phyloP scores from a whole-genome alignment of 2,113 vertebrate genomes.

The Sinocyclocheilus anshuiensis region DNA sequence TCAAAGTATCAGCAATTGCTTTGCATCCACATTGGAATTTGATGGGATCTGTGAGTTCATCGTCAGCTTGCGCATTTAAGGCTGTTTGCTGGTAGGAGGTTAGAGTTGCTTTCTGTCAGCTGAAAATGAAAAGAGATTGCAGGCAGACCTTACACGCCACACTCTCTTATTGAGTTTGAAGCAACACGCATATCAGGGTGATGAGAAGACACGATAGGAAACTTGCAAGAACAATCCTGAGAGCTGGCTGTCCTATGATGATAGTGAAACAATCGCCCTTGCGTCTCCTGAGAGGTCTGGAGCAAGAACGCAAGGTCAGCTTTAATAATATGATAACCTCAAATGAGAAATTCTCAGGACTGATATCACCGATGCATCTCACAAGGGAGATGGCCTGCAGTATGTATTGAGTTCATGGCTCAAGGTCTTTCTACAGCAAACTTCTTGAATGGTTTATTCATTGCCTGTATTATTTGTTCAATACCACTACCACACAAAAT shows the following conservation, averaged over 20 bases:
- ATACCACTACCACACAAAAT: neutral
- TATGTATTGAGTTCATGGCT: neutral
- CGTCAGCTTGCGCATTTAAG: neutral
- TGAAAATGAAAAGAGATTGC: conserved; percentile 41
- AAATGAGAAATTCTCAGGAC: conserved; percentile 24
- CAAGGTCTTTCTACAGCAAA: neutral
- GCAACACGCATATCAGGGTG: conserved; percentile 8
- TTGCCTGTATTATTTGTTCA: neutral
- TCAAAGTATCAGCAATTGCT: conserved; percentile 33
- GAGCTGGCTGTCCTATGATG: neutral
- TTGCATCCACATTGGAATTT: neutral
- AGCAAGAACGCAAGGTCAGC: neutral
- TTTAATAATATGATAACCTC: conserved; percentile 39
- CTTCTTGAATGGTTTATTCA: neutral
- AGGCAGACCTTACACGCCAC: conserved; percentile 22
- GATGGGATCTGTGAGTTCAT: conserved; percentile 34
- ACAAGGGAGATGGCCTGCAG: neutral
- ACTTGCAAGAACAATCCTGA: neutral
- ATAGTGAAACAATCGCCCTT: conserved; percentile 8
- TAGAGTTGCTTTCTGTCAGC: conserved; percentile 12
- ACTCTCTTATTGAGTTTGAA: conserved; percentile 34
- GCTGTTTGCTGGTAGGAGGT: neutral
- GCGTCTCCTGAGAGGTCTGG: conserved; percentile 16
- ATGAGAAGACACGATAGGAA: conserved; percentile 21
- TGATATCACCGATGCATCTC: neutral